Conservation (phyloP, 92 coral and sea anemone genomes). For the Actinostola sp. region DNA sequence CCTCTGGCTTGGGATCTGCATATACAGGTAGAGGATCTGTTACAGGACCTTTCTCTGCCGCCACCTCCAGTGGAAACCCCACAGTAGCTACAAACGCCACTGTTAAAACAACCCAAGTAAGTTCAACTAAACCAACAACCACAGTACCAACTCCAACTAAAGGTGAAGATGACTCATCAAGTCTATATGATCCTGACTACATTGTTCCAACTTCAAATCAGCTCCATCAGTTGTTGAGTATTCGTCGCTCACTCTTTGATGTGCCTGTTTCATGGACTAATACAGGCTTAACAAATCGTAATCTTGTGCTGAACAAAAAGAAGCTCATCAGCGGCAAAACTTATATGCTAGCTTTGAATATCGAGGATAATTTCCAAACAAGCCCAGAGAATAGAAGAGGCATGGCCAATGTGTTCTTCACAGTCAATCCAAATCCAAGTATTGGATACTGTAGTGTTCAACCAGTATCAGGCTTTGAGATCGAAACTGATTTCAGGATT, state of each 20-base stretch:
- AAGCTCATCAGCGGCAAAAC: conserved; percentile 31
- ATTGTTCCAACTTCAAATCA: conserved; percentile 5
- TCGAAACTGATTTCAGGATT: conserved; percentile 58
- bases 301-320: conserved; percentile 34
- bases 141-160: background rate
- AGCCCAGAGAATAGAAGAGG: conserved; percentile 31
- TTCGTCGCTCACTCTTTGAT: background rate
- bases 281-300: conserved; percentile 41
- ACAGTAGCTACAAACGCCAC: background rate
- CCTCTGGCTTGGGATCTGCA: conserved; percentile 11
- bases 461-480: conserved; percentile 52
- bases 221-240: background rate
- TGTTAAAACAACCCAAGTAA: background rate
- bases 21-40: conserved; percentile 14
- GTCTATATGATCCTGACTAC: conserved; percentile 11
- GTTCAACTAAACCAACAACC: background rate
- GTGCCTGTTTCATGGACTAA: conserved; percentile 31
- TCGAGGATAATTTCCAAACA: background rate
- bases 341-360: conserved; percentile 37
- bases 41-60: background rate
- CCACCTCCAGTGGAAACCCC: conserved; percentile 2
- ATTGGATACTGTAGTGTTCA: conserved; percentile 40
- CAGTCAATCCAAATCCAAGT: conserved; percentile 37
- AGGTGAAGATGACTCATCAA: background rate
- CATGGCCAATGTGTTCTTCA: conserved; percentile 50